phyloP scores from a whole-genome alignment of 2,888 invertebrate species.

The Folsomia candida region DNA sequence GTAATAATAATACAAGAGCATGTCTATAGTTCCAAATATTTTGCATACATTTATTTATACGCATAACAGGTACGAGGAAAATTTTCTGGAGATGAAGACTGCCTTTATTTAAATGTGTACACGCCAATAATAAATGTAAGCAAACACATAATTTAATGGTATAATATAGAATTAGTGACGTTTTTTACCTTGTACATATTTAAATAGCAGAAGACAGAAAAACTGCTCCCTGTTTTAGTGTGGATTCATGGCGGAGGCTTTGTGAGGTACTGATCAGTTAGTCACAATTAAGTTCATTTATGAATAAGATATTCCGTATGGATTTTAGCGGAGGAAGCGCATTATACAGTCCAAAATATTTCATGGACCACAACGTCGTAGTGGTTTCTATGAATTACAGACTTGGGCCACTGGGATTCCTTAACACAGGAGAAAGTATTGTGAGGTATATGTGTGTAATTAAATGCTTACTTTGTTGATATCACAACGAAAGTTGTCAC shows the following conservation, averaged over 20 bases:
- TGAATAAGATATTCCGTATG: neutral
- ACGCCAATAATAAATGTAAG: slow-evolving; percentile 4
- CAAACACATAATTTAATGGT: neutral
- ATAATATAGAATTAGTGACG: neutral
- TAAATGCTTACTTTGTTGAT: too few species aligned
- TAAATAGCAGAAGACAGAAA: neutral
- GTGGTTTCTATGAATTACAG: neutral
- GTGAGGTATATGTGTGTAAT: neutral
- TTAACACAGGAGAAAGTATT: slow-evolving; percentile 2
- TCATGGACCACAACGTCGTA: neutral
- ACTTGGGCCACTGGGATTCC: slow-evolving; percentile 14
- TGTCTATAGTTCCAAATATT: too few species aligned
- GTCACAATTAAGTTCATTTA: neutral
- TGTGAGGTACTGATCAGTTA: neutral
- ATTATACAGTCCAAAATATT: slow-evolving; percentile 5
- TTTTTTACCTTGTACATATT: neutral
- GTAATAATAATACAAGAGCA: too few species aligned
- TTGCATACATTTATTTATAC: too few species aligned
- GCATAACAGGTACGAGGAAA: too few species aligned
- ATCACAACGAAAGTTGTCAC: too few species aligned
- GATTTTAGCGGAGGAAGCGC: neutral
- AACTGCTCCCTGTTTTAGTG: neutral
- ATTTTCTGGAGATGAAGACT: slow-evolving; percentile 26
- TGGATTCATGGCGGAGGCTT: slow-evolving; percentile 15
- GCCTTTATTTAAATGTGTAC: slow-evolving; percentile 15